Evolutionary conservation across 2,113 vertebrate genomes (phyloP).

Genomic region (Sterrhoptilus dennistouni): DNA sequence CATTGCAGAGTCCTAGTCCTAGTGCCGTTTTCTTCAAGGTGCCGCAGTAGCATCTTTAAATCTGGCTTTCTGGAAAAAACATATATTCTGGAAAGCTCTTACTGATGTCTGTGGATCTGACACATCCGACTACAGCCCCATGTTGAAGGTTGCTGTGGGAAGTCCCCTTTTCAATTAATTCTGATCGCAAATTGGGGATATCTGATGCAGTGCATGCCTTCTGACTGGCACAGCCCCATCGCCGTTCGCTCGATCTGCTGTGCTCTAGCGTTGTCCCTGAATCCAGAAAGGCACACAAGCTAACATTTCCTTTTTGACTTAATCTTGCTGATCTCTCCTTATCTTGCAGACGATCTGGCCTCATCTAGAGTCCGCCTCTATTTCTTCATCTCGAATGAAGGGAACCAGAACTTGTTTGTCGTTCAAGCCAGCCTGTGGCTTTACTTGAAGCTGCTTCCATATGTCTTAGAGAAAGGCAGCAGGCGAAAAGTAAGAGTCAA

Average conservation of each 20-base stretch:
- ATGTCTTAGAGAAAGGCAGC: slow-evolving; percentile 87
- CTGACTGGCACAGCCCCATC: slow-evolving; percentile 22
- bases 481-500: slow-evolving; percentile 92
- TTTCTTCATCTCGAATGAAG: slow-evolving; percentile 96
- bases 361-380: slow-evolving; percentile 86
- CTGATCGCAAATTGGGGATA: slow-evolving; percentile 35
- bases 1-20: neutral
- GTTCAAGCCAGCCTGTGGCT: slow-evolving; percentile 97
- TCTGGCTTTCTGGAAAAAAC: slow-evolving; percentile 41
- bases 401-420: slow-evolving; percentile 95
- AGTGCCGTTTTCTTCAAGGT: neutral
- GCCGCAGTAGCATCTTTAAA: neutral
- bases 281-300: slow-evolving; percentile 19
- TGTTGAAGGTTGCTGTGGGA: slow-evolving; percentile 34
- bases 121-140: neutral
- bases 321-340: slow-evolving; percentile 67
- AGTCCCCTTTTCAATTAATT: slow-evolving; percentile 44
- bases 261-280: neutral
- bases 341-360: slow-evolving; percentile 85
- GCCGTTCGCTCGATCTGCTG: neutral
- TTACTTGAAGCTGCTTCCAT: slow-evolving; percentile 91
- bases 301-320: slow-evolving; percentile 58
- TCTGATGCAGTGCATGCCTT: slow-evolving; percentile 30
- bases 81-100: slow-evolving; percentile 49
- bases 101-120: slow-evolving; percentile 44